Evolutionary conservation across 1,140 invertebrate genomes (phyloP), one percentile per base, ranked within the genome.

Genomic region (Psix sp.): DNA sequence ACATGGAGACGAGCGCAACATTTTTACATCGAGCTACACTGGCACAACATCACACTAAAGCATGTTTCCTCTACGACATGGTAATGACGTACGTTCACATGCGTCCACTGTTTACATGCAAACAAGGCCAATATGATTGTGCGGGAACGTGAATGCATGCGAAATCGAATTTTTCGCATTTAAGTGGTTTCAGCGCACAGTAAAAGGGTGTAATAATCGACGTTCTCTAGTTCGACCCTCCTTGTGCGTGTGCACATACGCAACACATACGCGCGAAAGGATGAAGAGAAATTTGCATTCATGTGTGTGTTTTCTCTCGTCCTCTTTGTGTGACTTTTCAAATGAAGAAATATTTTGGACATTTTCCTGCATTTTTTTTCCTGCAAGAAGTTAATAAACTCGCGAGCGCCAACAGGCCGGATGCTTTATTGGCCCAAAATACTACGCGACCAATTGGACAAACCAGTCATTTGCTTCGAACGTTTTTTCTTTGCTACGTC

Each of bases 71-170:
- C 52, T 68, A 73, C 52, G 46, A 46, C 62, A 72, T 40, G 68
- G 54, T 75, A 74, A 75, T 75, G 63, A 74, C 35, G 52, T 68
- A 68, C 72, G 57, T 63, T 62, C 77, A 76, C 79, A 83, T 81
- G 81, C 77, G 72, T 76, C 72, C 71, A 81, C 77, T 78, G 76
- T 74, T 81, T 80, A 78, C 81, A 84, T 84, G 79, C 80, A 82
- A 83, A 83, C 77, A 84, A 74, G 75, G 71, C 60, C 68, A 77
- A 74, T 75, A 76, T 74, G 73, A 80, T 74, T 72, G 57, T 65
- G 73, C 57, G 67, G 75, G 73, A 77, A 83, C 80, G 79, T 78
- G 80, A 80, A 72, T 77, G 70, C 74, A 75, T 77, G 75, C 76
- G 66, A 78, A 80, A 83, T 83, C 76, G 79, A 83, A 79, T 82